Conservation (phyloP, 2,888 invertebrate genomes). For the Ophion slaviceki region DNA sequence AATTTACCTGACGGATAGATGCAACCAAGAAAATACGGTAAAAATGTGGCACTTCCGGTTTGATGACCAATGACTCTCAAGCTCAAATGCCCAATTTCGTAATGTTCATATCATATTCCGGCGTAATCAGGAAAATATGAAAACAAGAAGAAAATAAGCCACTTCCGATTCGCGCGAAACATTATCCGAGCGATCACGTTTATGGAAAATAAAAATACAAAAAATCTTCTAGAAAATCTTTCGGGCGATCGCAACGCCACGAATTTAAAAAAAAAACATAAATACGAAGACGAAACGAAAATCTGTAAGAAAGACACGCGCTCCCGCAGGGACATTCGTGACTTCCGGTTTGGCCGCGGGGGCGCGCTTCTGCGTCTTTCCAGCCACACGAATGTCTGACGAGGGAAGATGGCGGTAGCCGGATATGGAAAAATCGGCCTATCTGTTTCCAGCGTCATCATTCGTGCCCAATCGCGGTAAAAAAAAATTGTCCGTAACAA, state of each 20-base stretch:
- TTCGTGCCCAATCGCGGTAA: not conserved
- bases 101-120: not conserved
- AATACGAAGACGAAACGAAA: not conserved
- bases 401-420: slow-evolving; percentile 68
- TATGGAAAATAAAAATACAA: not conserved
- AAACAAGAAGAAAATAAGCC: not conserved
- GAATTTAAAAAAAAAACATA: not conserved
- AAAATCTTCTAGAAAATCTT: not conserved
- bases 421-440: slow-evolving; percentile 77
- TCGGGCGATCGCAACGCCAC: not conserved
- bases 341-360: slow-evolving; percentile 56
- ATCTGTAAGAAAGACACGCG: slow-evolving; percentile 32
- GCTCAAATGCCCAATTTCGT: no score
- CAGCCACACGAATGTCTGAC: slow-evolving; percentile 21
- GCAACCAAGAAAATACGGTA: no score
- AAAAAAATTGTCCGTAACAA: not conserved
- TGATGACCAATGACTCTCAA: no score
- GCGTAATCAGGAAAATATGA: not conserved
- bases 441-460: slow-evolving; percentile 59
- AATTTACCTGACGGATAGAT: no score
- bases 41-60: no score
- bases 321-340: slow-evolving; percentile 54
- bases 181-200: not conserved
- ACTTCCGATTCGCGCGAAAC: not conserved
- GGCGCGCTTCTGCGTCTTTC: slow-evolving; percentile 56